Conservation (phyloP, 2,113 vertebrate genomes). For the Zosterops hypoxanthus region DNA sequence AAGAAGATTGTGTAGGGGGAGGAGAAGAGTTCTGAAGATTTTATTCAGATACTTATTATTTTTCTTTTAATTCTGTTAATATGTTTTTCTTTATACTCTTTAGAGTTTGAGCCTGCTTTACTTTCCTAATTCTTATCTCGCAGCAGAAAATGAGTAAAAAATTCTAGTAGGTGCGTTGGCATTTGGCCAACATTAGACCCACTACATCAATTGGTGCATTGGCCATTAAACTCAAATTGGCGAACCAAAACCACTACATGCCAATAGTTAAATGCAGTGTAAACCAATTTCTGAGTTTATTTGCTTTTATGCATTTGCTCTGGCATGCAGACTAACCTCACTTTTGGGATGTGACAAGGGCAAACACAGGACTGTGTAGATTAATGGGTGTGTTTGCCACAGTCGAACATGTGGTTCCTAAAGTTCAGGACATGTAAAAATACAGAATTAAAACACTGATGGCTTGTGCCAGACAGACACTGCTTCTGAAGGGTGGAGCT, state of each 20-base stretch:
- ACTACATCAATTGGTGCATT: background rate
- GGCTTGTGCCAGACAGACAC: background rate
- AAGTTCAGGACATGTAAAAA: constrained; percentile 12
- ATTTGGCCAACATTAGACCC: background rate
- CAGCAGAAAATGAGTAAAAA: background rate
- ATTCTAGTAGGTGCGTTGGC: background rate
- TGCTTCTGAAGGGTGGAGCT: background rate
- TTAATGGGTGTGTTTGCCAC: constrained; percentile 15
- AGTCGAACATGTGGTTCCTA: constrained; percentile 6
- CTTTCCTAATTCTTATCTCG: background rate
- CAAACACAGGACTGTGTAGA: constrained; percentile 5
- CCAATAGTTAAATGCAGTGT: background rate
- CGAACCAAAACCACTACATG: background rate
- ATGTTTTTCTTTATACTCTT: background rate
- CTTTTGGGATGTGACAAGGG: constrained; percentile 33
- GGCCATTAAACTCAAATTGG: background rate
- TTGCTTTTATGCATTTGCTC: background rate
- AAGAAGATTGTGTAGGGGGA: background rate
- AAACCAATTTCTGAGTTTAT: constrained; percentile 28
- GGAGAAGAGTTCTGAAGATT: background rate
- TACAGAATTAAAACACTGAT: background rate
- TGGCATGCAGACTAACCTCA: background rate
- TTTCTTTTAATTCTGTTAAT: background rate
- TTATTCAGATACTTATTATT: background rate
- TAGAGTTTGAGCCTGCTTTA: background rate